These are phyloP conservation scores for Brachyptera putata DNA, from an alignment of 2,888 invertebrate species.

Conservation along the genomic window DNA sequence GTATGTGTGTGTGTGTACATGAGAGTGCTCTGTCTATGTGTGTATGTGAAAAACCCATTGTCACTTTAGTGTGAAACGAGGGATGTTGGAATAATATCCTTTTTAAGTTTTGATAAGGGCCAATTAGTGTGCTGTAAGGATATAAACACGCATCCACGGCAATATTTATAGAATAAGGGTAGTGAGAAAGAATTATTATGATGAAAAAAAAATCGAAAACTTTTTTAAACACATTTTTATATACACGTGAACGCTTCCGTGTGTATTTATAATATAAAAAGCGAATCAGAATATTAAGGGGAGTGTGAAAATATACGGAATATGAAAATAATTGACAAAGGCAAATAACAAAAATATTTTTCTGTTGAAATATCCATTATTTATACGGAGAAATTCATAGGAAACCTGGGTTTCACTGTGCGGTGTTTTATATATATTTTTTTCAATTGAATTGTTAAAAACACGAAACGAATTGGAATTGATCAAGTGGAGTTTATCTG, in stretches of 20 bases:
- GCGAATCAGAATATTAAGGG: constrained; percentile 8
- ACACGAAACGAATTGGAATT: constrained; percentile 26
- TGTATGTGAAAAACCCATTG: no score
- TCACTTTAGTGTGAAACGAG: not conserved
- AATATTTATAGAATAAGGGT: no score
- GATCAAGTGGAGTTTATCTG: not conserved
- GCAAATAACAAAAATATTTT: constrained; percentile 14
- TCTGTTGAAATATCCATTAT: constrained; percentile 4
- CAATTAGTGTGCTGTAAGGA: constrained; percentile 20
- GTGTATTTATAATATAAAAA: no score
- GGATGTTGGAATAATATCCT: constrained; percentile 14
- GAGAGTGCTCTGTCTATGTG: no score
- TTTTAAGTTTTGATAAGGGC: constrained; percentile 28
- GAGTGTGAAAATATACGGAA: not conserved
- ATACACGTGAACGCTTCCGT: constrained; percentile 6
- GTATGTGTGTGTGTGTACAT: no score
- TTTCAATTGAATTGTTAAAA: constrained; percentile 31
- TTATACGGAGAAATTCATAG: no score
- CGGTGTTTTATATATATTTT: no score
- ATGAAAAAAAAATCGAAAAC: not conserved
- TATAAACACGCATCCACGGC: no score
- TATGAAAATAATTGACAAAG: constrained; percentile 25
- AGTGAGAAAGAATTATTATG: no score
- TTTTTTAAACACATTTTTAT: not conserved
- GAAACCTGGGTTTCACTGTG: no score